These are phyloP conservation scores for Hetaerina titia DNA, from an alignment of 2,888 invertebrate species.

Conservation along the genomic window DNA sequence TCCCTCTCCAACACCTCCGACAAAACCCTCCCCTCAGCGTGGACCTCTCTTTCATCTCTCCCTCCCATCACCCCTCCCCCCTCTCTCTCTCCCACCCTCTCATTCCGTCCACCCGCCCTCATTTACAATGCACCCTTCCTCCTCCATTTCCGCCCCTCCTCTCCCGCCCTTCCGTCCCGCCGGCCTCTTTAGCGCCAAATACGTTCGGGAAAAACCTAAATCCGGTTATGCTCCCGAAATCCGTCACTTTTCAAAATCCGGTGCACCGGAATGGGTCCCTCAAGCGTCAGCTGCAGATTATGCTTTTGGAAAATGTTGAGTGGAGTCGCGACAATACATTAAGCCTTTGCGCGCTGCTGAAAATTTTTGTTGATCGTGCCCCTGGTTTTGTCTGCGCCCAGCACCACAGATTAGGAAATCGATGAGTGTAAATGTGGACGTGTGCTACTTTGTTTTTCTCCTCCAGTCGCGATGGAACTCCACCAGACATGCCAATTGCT, in stretches of 20 bases:
- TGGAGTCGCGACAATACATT: not conserved
- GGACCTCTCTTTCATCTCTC: not conserved
- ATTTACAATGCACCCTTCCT: no score
- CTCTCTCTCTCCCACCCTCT: not conserved
- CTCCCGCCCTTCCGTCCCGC: not conserved
- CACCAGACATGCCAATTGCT: not conserved
- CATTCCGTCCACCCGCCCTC: not conserved
- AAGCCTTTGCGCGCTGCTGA: not conserved
- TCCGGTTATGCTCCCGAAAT: not conserved
- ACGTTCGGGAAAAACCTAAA: not conserved
- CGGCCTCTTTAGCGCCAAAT: not conserved
- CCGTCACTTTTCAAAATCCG: slow-evolving; percentile 17
- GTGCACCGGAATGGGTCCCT: not conserved
- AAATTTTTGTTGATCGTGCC: not conserved
- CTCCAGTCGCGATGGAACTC: not conserved
- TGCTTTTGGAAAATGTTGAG: not conserved
- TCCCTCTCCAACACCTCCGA: not conserved
- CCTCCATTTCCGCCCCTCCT: not conserved
- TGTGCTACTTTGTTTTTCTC: not conserved
- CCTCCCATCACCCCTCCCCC: not conserved
- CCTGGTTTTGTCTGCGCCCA: not conserved
- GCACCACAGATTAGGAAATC: not conserved
- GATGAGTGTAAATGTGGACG: not conserved
- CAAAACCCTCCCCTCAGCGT: not conserved
- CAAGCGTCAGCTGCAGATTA: slow-evolving; percentile 9